Evolutionary conservation across 2,888 invertebrate genomes (phyloP).

Genomic region (Tortricodes alternella): DNA sequence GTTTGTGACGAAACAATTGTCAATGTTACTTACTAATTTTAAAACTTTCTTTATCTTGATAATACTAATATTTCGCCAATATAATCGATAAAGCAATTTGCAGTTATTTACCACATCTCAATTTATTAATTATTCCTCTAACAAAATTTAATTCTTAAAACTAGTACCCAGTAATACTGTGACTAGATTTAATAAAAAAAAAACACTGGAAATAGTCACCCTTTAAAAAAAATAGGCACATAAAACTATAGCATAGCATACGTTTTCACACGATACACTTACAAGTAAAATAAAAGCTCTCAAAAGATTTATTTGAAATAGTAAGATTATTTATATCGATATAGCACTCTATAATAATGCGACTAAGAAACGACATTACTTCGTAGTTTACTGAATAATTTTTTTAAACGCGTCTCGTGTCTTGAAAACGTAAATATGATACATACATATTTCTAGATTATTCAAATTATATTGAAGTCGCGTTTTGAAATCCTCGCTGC

Average conservation of each 20-base stretch:
- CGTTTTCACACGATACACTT: slow-evolving; percentile 37
- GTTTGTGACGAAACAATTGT: background rate
- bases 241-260: slow-evolving; percentile 31
- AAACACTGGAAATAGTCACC: slow-evolving; percentile 41
- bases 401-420: background rate
- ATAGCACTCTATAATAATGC: slow-evolving; percentile 26
- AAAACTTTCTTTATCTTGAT: background rate
- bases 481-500: background rate
- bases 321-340: slow-evolving; percentile 24
- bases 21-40: background rate
- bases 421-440: background rate
- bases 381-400: background rate
- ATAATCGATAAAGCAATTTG: background rate
- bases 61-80: background rate
- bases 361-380: slow-evolving; percentile 15
- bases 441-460: background rate
- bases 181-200: slow-evolving; percentile 65
- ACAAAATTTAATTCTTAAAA: slow-evolving; percentile 40
- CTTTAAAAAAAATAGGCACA: slow-evolving; percentile 37
- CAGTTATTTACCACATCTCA: background rate
- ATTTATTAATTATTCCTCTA: slow-evolving; percentile 28
- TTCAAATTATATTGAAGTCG: background rate
- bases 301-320: slow-evolving; percentile 31
- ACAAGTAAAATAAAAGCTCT: slow-evolving; percentile 46
- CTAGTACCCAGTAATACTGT: slow-evolving; percentile 70